A percentile compares a stretch with the other conserved stretches of the same genome.
Evolutionary conservation across 2,113 vertebrate species (phyloP).

Genomic region (Chinchilla lanigera): DNA sequence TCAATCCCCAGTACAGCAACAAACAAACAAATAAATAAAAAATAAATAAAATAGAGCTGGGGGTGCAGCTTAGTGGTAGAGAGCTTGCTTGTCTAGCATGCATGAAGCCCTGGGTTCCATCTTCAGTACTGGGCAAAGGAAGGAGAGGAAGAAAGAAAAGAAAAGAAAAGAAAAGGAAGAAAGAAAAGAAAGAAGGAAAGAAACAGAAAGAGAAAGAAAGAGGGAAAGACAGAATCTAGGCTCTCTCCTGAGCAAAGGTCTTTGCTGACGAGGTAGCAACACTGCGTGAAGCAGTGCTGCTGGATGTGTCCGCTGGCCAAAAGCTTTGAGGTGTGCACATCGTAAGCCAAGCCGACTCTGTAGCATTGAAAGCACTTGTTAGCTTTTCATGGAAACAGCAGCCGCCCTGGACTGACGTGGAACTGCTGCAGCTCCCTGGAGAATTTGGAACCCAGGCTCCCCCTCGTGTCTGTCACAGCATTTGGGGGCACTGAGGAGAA

Average conservation of each 20-base stretch:
- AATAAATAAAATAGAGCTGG: neutral
- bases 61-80: neutral
- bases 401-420: neutral
- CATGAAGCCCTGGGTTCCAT: neutral
- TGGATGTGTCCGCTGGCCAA: neutral
- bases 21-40: neutral
- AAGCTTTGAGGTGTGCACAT: neutral
- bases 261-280: neutral
- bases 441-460: neutral
- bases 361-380: neutral
- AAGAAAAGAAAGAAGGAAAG: neutral
- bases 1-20: neutral
- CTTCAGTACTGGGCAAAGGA: neutral
- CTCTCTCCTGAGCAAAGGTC: neutral
- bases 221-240: neutral
- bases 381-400: neutral
- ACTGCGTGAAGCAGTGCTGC: fast-evolving
- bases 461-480: neutral
- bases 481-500: neutral
- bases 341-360: neutral
- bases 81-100: neutral
- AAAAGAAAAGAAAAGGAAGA: neutral
- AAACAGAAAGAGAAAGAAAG: neutral
- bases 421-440: neutral
- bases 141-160: neutral